phyloP scores from a whole-genome alignment of 2,113 vertebrate genomes.

The Cavia porcellus region DNA sequence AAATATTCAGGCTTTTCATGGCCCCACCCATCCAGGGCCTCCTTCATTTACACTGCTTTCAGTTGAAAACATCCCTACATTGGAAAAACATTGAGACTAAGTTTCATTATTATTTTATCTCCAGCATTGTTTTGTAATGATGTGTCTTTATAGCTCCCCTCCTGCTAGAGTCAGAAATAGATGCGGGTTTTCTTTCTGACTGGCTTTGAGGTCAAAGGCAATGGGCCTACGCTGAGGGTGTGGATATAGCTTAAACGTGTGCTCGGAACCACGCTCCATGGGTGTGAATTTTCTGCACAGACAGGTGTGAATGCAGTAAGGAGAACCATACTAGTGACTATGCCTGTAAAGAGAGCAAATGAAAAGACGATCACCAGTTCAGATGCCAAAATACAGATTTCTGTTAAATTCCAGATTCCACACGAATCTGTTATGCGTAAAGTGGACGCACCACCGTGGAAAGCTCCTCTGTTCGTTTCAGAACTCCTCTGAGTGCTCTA shows the following conservation, averaged over 20 bases:
- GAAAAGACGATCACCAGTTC: too few relatives aligned
- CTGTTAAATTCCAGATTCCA: background rate
- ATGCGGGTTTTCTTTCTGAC: background rate
- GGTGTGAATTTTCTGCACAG: background rate
- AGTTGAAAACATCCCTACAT: background rate
- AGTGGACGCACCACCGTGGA: background rate
- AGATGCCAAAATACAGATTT: background rate
- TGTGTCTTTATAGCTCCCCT: background rate
- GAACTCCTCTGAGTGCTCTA: background rate
- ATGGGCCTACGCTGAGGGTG: background rate
- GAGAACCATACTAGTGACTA: background rate
- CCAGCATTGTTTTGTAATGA: background rate
- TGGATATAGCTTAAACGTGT: background rate
- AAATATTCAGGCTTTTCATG: background rate
- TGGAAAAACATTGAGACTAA: conserved; percentile 3
- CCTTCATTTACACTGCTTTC: background rate
- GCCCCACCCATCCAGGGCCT: background rate
- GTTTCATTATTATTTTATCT: conserved; percentile 1
- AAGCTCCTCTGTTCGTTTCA: background rate
- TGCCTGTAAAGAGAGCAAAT: background rate
- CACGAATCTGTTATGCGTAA: background rate
- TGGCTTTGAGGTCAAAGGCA: conserved; percentile 25
- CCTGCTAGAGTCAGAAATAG: conserved; percentile 18
- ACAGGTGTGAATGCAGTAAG: conserved; percentile 51
- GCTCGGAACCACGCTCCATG: background rate